Evolutionary conservation across 2,888 invertebrate genomes (phyloP), one percentile per base, ranked within the genome.

Genomic region (Timema podura): DNA sequence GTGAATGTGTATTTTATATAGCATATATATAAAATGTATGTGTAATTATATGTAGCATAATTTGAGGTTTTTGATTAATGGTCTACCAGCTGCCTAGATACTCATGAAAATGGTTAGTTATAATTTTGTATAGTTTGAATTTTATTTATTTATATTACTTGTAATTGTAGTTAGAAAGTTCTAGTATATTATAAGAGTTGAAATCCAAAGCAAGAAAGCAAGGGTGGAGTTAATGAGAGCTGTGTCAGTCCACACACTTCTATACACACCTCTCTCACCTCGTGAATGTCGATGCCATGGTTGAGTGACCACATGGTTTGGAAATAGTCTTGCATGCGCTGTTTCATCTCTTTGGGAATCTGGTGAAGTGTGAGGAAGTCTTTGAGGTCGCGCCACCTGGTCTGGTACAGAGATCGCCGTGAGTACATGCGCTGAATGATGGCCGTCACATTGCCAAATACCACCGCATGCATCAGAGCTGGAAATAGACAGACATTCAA

Each of bases 251-350:
- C 30, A 30, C 30, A 30, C 30, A 30, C 61, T 13, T 15, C 30
- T 16, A 49, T 68, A 66, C 71, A 68, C 49, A 71, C 67, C 66
- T 71, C 70, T 77, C 83, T 82, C 83, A 96, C 97, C 91, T 97
- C 96, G 79, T 95, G 92, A 76, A 95, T 93, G 81, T 97, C 96
- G 78, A 98, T 97, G 70, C 97, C 97, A 81, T 96, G 96, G 83
- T 96, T 97, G 73, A 98, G 87, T 11, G 96, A 96, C 97, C 97
- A 98, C 88, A 94, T 96, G 13, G 97, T 97, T 82, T 97, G 96
- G 81, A 97, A 97, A 82, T 96, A 97, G 81, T 98, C 97, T 79
- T 96, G 95, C 91, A 98, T 96, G 73, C 97, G 85, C 79, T 95
- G 95, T 80, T 96, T 96, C 73, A 98, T 85, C 79, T 95, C 95